These are phyloP conservation scores for Acleris sparsana DNA, from an alignment of 2,888 invertebrate genomes.

Conservation along the genomic window DNA sequence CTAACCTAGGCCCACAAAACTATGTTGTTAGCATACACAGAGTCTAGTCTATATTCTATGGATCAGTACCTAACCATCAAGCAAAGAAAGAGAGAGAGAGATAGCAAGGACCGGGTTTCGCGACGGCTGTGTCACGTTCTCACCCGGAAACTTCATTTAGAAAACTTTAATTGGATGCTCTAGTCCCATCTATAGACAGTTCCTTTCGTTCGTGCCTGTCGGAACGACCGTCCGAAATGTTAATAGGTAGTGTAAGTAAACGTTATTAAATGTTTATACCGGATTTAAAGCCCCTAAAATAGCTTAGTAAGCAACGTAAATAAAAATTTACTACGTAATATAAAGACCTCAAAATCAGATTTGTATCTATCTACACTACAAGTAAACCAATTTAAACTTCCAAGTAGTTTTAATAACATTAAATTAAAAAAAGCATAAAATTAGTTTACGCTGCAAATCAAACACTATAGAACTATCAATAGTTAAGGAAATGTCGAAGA, in stretches of 20 bases:
- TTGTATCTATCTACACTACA: no score
- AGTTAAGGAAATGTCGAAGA: neutral
- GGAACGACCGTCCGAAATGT: conserved; percentile 26
- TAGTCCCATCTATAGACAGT: conserved; percentile 37
- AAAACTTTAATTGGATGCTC: conserved; percentile 74
- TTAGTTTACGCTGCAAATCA: conserved; percentile 1
- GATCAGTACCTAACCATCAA: no score
- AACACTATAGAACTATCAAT: conserved; percentile 1
- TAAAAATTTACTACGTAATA: neutral
- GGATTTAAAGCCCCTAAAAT: conserved; percentile 16
- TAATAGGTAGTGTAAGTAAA: conserved; percentile 28
- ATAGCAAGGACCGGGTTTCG: conserved; percentile 27
- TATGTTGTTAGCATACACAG: neutral
- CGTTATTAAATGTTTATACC: conserved; percentile 22
- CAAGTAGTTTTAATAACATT: neutral
- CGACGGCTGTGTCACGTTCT: conserved; percentile 49
- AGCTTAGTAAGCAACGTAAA: neutral
- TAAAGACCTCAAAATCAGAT: neutral
- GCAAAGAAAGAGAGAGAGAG: conserved; percentile 1
- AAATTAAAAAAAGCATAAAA: neutral
- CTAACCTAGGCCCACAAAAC: neutral
- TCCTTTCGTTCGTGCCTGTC: conserved; percentile 17
- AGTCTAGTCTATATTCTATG: no score
- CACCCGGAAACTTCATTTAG: conserved; percentile 54
- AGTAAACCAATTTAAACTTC: no score